Evolutionary conservation across 23 tunicate species (phyloP), one percentile per base, ranked within the genome.

Genomic region (Aplidium turbinatum): DNA sequence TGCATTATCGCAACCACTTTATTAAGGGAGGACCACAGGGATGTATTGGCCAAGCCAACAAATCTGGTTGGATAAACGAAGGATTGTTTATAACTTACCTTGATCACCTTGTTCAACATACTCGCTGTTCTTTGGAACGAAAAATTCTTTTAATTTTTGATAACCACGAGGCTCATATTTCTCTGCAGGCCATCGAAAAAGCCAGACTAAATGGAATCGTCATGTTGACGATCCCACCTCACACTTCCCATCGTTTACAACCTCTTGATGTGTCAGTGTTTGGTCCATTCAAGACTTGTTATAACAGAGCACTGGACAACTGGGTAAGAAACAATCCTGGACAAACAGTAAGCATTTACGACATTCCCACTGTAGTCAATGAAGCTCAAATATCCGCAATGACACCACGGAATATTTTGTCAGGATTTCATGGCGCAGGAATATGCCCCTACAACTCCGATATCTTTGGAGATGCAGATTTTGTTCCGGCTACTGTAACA

Each of bases 221-320:
- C 4, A 9, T 60, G 33, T n/a, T 60, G 3, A 60, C 67, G 7
- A 60, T 60, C 5, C 67, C 67, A 26, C 67, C 67, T 9, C 9
- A 60, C 6, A 60, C 67, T 29, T 60, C 67, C 9, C 67, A 60
- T 60, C 67, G 67, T 26, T 22, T 60, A 24, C 67, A 60, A 60
- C 36, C 67, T 24, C 67, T 60, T 60, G 67, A 60, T 29, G 67
- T 60, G 31, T 24, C 67, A 60, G n/a, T n/a, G n/a, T n/a, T n/a
- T n/a, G n/a, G n/a, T n/a, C n/a, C n/a, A n/a, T 60, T 60, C 31
- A 60, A 60, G 31, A 28, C 35, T 5, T 28, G 33, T 6, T 60
- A 60, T n/a, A 24, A 60, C n/a, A n/a, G 35, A 4, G 35, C 67
- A n/a, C 29, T 28, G 67, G 67, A 60, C 35, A 60, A 60, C 35